Conservation (phyloP, 2,888 invertebrate species). For the Theodoxus fluviatilis region DNA sequence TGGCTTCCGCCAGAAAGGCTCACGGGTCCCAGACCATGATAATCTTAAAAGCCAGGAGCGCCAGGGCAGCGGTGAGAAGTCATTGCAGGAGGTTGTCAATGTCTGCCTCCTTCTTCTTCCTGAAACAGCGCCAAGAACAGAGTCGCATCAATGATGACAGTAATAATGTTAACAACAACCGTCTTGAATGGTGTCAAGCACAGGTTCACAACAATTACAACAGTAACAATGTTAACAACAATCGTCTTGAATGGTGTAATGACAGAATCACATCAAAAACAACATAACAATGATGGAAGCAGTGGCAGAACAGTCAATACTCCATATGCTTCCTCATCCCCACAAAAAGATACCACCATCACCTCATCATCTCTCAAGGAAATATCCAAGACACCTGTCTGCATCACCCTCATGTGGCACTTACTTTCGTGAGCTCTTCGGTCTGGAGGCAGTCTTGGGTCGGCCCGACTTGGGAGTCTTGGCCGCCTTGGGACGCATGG, state of each 20-base stretch:
- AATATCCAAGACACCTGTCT: background rate
- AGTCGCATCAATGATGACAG: background rate
- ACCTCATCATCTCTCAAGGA: background rate
- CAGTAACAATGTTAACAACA: background rate
- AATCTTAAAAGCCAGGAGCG: conserved; percentile 37
- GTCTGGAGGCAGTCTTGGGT: conserved; percentile 55
- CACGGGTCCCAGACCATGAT: conserved; percentile 28
- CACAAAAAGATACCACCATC: background rate
- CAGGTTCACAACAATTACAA: background rate
- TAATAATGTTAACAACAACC: background rate
- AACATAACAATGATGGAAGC: background rate
- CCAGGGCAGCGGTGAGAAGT: conserved; percentile 40
- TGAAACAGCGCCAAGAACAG: conserved; percentile 23
- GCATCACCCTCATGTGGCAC: conserved; percentile 20
- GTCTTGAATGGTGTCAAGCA: background rate
- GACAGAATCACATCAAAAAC: background rate
- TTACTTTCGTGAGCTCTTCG: conserved; percentile 64
- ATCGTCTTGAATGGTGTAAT: background rate
- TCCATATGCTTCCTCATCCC: background rate
- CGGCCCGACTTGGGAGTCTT: conserved; percentile 54
- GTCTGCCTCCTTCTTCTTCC: conserved; percentile 46
- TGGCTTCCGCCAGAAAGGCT: no score
- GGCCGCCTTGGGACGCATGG: conserved; percentile 68
- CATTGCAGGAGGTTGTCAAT: conserved; percentile 49
- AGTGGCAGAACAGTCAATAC: background rate